These are phyloP conservation scores for Agrochola litura DNA, from an alignment of 2,888 invertebrate genomes.

Conservation along the genomic window DNA sequence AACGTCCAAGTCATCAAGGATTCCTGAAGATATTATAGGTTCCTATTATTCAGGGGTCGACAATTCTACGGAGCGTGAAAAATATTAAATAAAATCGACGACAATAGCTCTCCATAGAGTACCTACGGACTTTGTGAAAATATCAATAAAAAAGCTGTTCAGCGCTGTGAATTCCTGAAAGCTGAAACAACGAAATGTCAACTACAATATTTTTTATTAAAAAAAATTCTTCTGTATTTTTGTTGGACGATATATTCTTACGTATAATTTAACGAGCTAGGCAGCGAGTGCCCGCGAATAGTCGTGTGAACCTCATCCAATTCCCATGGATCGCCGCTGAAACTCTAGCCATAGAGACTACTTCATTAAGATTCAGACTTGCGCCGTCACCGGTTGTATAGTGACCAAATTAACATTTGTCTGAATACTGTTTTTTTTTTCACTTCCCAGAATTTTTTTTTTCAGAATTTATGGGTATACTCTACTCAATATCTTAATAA, in stretches of 20 bases:
- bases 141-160: background rate
- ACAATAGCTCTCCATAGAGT: background rate
- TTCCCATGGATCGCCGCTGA: slow-evolving; percentile 71
- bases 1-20: background rate
- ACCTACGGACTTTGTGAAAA: background rate
- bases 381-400: slow-evolving; percentile 19
- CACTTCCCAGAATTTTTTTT: too few species aligned
- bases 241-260: slow-evolving; percentile 19
- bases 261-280: slow-evolving; percentile 37
- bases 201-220: too few species aligned
- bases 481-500: too few species aligned
- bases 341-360: slow-evolving; percentile 66
- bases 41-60: background rate
- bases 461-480: too few species aligned
- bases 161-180: background rate
- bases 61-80: background rate
- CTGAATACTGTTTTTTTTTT: slow-evolving; percentile 8
- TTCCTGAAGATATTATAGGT: background rate
- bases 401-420: slow-evolving; percentile 9
- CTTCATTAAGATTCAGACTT: slow-evolving; percentile 47
- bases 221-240: too few species aligned
- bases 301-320: slow-evolving; percentile 78
- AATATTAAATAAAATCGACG: background rate
- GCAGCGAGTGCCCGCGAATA: slow-evolving; percentile 68
- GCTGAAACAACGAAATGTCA: background rate